Percentiles rank a stretch among this genome's conserved stretches.
Evolutionary conservation across 2,888 invertebrate genomes (phyloP).

Genomic region (Leptinotarsa haldemani): DNA sequence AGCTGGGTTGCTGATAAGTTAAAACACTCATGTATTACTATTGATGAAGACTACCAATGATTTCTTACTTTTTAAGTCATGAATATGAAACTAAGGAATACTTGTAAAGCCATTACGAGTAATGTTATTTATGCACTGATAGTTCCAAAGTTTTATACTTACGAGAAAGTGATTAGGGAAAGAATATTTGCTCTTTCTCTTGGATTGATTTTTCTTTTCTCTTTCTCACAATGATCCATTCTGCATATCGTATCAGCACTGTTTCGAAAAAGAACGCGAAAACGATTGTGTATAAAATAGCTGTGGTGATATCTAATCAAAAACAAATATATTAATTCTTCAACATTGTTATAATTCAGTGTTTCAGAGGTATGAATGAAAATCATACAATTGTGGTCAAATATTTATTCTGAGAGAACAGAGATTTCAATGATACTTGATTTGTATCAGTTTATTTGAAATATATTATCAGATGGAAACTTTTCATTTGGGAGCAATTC

Average conservation of each 20-base stretch:
- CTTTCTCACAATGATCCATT: constrained; percentile 70
- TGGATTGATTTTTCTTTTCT: constrained; percentile 71
- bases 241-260: not conserved
- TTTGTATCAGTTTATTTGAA: too few species aligned
- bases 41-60: too few species aligned
- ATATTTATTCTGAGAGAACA: constrained; percentile 1
- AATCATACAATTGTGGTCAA: not conserved
- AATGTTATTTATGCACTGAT: constrained; percentile 56
- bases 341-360: not conserved
- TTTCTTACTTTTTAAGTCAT: too few species aligned
- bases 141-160: constrained; percentile 73
- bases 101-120: too few species aligned
- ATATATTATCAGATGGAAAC: too few species aligned
- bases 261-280: not conserved
- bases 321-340: not conserved
- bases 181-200: constrained; percentile 70
- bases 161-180: constrained; percentile 72
- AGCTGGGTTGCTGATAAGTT: too few species aligned
- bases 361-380: not conserved
- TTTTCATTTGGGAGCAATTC: too few species aligned
- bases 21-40: too few species aligned
- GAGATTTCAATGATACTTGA: constrained; percentile 56
- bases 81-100: too few species aligned
- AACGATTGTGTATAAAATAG: constrained; percentile 5
- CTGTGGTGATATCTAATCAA: constrained; percentile 7